Base-by-base conservation (phyloP, 1,140 invertebrate species). In the Zaprionus camerounensis region DNA sequence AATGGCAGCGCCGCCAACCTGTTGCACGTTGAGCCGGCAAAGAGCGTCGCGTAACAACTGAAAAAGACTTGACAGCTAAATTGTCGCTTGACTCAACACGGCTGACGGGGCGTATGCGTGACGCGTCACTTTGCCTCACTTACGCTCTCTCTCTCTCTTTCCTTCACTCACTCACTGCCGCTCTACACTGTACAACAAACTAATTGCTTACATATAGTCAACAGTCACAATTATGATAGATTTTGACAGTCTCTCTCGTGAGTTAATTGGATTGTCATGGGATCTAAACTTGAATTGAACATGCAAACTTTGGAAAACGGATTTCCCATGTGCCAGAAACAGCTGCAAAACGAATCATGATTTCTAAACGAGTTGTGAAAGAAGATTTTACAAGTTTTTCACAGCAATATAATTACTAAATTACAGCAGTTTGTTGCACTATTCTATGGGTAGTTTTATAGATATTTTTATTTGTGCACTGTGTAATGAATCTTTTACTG, bases 71-170 rank as follows among this genome's bases (percentile, higher is more conserved):
- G 41, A 44, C 15, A 31, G 6, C 28, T 55, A 34, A 13, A 71
- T n/a, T 51, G 66, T 59, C 22, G 38, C 4, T 31, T 74, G 57
- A 24, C 36, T 36, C 36, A 15, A 38, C 13, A n/a, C 36, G 53
- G 64, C 22, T 26, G 41, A 82, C 63, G 63, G 58, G 71, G 84
- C 78, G 85, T 87, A 87, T 87, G 81, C 78, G 81, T 87, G 81
- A 41, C 77, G n/a, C 41, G 22, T 64, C 31, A 34, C 31, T 34
- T 2, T 34, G 31, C 31, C 3, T 34, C 31, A 34, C 31, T 34
- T 28, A 28, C 26, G 26, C 31, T 34, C 31, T 49, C 13, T n/a
- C 41, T 46, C n/a, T 9, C 36, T 46, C 41, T 67, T 34, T 3
- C 31, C 9, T 34, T 0, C 9, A 11, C 31, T 11, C 31, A 11